These are phyloP conservation scores for Mimas tiliae DNA, from an alignment of 2,888 invertebrate genomes.

Conservation along the genomic window DNA sequence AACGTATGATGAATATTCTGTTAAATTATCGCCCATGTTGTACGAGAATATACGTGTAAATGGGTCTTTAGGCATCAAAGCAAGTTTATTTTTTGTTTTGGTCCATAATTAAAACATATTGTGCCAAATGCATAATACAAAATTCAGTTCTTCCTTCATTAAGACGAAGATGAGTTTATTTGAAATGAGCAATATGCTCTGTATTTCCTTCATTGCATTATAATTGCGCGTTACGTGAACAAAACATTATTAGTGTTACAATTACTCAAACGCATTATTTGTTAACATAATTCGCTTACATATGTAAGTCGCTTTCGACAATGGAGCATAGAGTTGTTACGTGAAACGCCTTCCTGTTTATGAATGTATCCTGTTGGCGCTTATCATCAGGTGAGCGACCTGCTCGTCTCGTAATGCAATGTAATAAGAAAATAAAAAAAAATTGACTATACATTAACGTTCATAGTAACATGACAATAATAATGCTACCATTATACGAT, in stretches of 20 bases:
- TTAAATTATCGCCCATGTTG: too few species aligned
- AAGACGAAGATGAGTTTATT: constrained; percentile 9
- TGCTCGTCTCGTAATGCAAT: too few species aligned
- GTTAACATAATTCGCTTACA: constrained; percentile 25
- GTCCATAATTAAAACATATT: neutral
- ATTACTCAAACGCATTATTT: constrained; percentile 28
- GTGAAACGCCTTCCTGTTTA: neutral
- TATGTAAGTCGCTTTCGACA: constrained; percentile 25
- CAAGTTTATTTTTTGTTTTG: too few species aligned
- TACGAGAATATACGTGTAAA: too few species aligned
- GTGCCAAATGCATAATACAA: constrained; percentile 11
- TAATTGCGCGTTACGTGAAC: constrained; percentile 30
- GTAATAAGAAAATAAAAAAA: neutral
- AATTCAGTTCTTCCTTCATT: constrained; percentile 20
- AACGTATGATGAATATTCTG: too few species aligned
- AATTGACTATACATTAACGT: too few species aligned
- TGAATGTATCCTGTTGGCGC: neutral
- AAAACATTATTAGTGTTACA: constrained; percentile 32
- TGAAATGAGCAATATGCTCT: constrained; percentile 11
- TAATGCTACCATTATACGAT: too few species aligned
- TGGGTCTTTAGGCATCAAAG: too few species aligned
- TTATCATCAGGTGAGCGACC: too few species aligned
- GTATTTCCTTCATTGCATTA: constrained; percentile 29
- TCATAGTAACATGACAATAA: too few species aligned
- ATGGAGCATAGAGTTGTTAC: constrained; percentile 1